Base-by-base conservation (phyloP, 2,797 vertebrate species). In the Etheostoma nigrum region DNA sequence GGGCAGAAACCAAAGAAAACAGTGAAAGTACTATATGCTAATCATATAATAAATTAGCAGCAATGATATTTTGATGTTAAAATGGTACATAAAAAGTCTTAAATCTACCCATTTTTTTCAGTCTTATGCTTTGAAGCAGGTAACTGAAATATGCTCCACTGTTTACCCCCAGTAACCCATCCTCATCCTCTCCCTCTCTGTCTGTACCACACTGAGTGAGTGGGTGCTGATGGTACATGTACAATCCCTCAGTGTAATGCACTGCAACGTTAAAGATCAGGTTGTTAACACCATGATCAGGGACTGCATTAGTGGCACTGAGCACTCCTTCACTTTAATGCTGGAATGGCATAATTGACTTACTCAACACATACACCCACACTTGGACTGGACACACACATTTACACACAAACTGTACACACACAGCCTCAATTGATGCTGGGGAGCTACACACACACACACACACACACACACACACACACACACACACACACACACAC, bases 251-350 rank as follows among this genome's bases (percentile, higher is more conserved):
- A 72, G 86, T 62, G 40, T 91, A 90, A 93, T 93, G 92, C 87
- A 89, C 81, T 83, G 71, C 79, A 70, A 87, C 82, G 71, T 89
- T 91, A 89, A 93, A 93, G 89, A 90, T 92, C 90, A 87, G 88
- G 77, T 85, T 92, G 92, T 93, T 92, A 92, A 93, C 91, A 90
- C 83, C 19, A 70, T 84, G 88, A 92, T 94, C 89, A 79, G 85
- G 86, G 86, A 91, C 87, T 93, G 88, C 93, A 94, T 94, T 93
- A 94, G 93, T 86, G 84, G 78, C 86, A 86, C 79, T 62, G 85
- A 79, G 84, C 73, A 74, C 90, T 90, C 75, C 86, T 90, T 89
- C 74, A 89, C 89, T 91, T 82, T 76, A 89, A 81, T 80, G 82
- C 80, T 84, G 86, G 80, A 85, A 90, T 71, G 77, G 81, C 88